Conservation (phyloP, 23 tunicate species). For the Ciona savignyi region DNA sequence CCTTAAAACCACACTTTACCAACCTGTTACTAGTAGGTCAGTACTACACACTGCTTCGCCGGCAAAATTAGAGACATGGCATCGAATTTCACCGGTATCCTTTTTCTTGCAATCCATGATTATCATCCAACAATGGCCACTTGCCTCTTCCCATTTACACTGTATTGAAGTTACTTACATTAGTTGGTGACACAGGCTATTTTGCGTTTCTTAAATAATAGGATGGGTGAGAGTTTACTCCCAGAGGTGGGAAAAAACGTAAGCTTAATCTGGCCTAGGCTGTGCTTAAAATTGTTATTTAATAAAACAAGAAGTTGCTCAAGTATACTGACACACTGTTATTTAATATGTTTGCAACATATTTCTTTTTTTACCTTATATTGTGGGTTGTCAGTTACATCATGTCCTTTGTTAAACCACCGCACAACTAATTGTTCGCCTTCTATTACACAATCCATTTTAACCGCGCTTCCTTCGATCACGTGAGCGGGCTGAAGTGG, state of each 20-base stretch:
- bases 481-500: conserved; percentile 91
- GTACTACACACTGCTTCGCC: conserved; percentile 96
- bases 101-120: conserved; percentile 27
- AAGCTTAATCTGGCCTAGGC: no score
- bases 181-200: no score
- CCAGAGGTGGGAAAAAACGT: no score
- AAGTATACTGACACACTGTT: not conserved
- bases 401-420: conserved; percentile 66
- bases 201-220: no score
- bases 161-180: no score
- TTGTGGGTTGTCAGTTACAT: conserved; percentile 45
- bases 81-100: conserved; percentile 89
- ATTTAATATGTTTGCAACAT: not conserved
- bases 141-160: conserved; percentile 49
- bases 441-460: conserved; percentile 73
- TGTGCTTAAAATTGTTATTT: no score
- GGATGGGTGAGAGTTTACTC: no score
- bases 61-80: conserved; percentile 69
- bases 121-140: conserved; percentile 67
- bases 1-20: not conserved
- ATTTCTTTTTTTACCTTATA: conserved; percentile 42
- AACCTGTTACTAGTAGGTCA: conserved; percentile 80
- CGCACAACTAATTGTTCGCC: conserved; percentile 66
- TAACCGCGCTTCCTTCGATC: conserved; percentile 77
- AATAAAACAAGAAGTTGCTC: not conserved